These are phyloP conservation scores for Chalcis sispes DNA, from an alignment of 2,888 invertebrate genomes.

Conservation along the genomic window DNA sequence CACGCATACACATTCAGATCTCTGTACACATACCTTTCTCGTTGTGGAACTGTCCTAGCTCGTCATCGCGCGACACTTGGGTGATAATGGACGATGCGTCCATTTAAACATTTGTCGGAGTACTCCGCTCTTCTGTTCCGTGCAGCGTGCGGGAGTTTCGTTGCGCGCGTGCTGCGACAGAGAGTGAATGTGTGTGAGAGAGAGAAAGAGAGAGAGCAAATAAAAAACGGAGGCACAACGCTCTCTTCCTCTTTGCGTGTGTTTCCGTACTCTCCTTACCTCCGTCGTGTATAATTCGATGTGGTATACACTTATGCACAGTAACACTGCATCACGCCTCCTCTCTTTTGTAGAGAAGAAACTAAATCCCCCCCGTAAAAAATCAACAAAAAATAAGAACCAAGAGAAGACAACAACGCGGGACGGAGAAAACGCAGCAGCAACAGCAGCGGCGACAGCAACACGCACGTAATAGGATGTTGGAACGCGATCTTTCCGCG, in stretches of 20 bases:
- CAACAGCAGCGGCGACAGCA: too few relatives aligned
- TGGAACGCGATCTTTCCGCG: too few relatives aligned
- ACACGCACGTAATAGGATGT: too few relatives aligned
- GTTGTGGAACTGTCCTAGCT: constrained; percentile 89
- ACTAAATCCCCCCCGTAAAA: too few relatives aligned
- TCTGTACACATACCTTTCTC: constrained; percentile 92
- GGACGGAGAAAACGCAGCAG: too few relatives aligned
- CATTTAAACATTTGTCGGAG: constrained; percentile 85
- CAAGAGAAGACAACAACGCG: too few relatives aligned
- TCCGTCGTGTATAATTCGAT: too few relatives aligned
- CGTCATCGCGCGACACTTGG: constrained; percentile 98
- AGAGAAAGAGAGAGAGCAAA: background rate
- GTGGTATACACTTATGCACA: background rate
- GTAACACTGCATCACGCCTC: background rate
- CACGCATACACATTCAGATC: constrained; percentile 57
- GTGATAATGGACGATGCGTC: constrained; percentile 99
- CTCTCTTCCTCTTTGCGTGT: constrained; percentile 6
- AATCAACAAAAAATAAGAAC: too few relatives aligned
- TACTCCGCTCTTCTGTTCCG: constrained; percentile 23
- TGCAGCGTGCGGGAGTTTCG: background rate
- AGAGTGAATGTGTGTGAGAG: background rate
- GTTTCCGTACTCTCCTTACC: too few relatives aligned
- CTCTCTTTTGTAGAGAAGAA: background rate
- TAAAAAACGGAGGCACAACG: background rate
- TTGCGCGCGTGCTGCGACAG: too few relatives aligned